These are phyloP conservation scores for Vireo griseus DNA, from an alignment of 2,797 vertebrate species.

Conservation along the genomic window DNA sequence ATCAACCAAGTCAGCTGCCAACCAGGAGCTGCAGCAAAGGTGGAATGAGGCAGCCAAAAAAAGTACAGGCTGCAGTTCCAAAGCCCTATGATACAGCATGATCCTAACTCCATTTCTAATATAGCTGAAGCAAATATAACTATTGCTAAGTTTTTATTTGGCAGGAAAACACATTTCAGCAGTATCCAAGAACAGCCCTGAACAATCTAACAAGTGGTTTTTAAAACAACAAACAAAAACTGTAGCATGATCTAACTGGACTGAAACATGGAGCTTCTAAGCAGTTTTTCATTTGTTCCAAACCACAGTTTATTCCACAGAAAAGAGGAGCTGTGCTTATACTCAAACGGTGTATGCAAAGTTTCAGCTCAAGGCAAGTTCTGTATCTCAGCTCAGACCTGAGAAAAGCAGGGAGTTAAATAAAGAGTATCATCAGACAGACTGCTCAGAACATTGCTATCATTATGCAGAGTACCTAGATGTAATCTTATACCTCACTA, in stretches of 20 bases:
- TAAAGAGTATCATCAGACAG: constrained; percentile 38
- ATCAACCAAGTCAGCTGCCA: neutral
- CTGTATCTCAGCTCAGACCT: neutral
- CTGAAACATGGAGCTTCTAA: neutral
- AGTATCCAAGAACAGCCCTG: neutral
- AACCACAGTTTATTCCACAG: neutral
- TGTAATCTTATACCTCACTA: constrained; percentile 44
- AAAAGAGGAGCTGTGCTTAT: neutral
- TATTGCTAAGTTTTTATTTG: constrained; percentile 27
- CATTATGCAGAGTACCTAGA: constrained; percentile 57
- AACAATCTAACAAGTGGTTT: neutral
- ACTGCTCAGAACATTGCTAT: constrained; percentile 38
- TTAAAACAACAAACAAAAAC: constrained; percentile 1
- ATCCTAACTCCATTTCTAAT: neutral
- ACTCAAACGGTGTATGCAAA: neutral
- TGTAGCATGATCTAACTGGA: neutral
- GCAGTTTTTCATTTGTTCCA: neutral
- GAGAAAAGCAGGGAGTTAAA: constrained; percentile 37
- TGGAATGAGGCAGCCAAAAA: neutral
- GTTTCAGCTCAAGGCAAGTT: constrained; percentile 20
- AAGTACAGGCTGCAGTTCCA: neutral
- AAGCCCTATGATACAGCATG: neutral
- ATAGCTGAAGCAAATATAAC: neutral
- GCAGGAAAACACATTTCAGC: neutral
- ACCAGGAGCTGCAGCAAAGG: neutral